Evolutionary conservation across 2,113 vertebrate genomes (phyloP).

Genomic region (Silurus meridionalis): DNA sequence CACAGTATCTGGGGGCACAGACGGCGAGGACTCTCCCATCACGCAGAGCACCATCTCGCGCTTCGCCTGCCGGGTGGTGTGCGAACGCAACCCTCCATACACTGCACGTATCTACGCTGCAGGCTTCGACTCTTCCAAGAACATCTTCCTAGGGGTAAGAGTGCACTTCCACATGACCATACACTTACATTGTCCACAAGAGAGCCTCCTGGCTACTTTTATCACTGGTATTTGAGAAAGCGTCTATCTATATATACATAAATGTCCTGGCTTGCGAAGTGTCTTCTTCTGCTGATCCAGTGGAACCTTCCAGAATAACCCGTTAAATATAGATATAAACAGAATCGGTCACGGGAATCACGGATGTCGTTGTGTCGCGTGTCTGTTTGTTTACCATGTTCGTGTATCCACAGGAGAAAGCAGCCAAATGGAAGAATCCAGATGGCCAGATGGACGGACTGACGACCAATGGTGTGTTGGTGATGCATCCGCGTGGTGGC

Average conservation of each 20-base stretch:
- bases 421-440: conserved; percentile 98
- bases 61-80: conserved; percentile 95
- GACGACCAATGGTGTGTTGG: conserved; percentile 95
- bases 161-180: background rate
- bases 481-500: conserved; percentile 94
- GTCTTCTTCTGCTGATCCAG: conserved; percentile 42
- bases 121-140: conserved; percentile 97
- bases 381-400: conserved; percentile 6
- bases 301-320: conserved; percentile 31
- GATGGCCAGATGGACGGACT: conserved; percentile 98
- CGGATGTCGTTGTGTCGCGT: background rate
- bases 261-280: conserved; percentile 2
- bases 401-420: conserved; percentile 84
- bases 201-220: background rate
- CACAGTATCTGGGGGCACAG: conserved; percentile 88
- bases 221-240: conserved; percentile 12
- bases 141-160: conserved; percentile 97
- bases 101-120: conserved; percentile 95
- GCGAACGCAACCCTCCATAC: conserved; percentile 86
- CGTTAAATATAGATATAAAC: conserved; percentile 43
- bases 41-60: conserved; percentile 98
- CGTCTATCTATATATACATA: conserved; percentile 22
- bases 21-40: conserved; percentile 87
- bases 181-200: background rate
- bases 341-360: conserved; percentile 19